Evolutionary conservation across 2,888 invertebrate species (phyloP), one percentile per base, ranked within the genome.

Genomic region (Dryomyza anilis): DNA sequence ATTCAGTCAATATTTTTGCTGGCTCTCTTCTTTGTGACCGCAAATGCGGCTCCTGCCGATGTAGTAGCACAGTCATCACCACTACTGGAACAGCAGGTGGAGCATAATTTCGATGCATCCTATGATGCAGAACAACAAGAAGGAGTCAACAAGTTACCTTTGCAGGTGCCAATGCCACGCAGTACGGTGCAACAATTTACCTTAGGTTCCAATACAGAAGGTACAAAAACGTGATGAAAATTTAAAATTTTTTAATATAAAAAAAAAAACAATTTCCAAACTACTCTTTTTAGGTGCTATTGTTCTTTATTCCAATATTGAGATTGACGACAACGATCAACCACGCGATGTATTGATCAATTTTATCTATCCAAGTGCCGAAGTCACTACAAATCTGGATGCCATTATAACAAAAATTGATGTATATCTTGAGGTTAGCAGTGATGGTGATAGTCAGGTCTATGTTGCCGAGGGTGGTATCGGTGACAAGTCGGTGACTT

Each of bases 391-490:
- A 21, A 48, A 50, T 10, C 60, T 25, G n/a, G 63, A 66, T 14
- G 65, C 64, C 1, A 57, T 65, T 7, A 70, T 74, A 29, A 72
- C 71, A 3, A 67, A 71, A 61, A 62, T 74, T 57, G 61, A 67
- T 21, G 63, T 68, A 39, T 66, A 68, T 57, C n/a, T 71, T 21
- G 67, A 68, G 48, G 61, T 61, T 16, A 50, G 48, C 21, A 57
- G 63, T 25, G 68, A 52, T 14, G 61, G 64, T 23, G 39, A 46
- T n/a, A 67, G 68, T 6, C 69, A 71, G 52, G 71, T 69, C 6
- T 65, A 65, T 3, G 30, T 71, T 27, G 65, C 45, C n/a, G 60
- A 52, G 5, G 73, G 73, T 25, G 74, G 73, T 7, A 69, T 74
- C 58, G 71, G 71, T 2, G 67, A 73, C 14, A 68, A 61, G 43